Percentiles rank a stretch among this genome's conserved stretches.
phyloP scores from a whole-genome alignment of 2,888 invertebrate species.

The Dascillus cervinus region DNA sequence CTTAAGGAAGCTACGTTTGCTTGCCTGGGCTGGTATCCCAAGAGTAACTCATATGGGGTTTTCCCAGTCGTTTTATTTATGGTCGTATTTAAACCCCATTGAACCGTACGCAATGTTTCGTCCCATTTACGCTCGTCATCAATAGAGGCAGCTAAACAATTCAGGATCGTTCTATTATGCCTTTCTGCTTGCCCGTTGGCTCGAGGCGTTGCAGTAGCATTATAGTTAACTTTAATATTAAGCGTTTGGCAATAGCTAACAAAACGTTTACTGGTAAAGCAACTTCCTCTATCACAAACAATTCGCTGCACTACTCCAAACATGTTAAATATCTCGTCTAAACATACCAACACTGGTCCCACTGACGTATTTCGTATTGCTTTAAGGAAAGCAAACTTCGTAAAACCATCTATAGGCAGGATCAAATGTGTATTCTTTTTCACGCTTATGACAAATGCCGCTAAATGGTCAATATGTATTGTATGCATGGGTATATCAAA shows the following conservation, averaged over 20 bases:
- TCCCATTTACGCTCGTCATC: slow-evolving; percentile 2
- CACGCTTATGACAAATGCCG: slow-evolving; percentile 20
- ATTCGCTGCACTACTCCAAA: slow-evolving; percentile 4
- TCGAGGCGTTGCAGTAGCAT: too few relatives aligned
- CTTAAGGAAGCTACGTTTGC: not conserved
- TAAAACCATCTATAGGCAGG: slow-evolving; percentile 28
- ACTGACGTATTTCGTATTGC: slow-evolving; percentile 1
- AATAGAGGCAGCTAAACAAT: not conserved
- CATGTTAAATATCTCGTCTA: slow-evolving; percentile 1
- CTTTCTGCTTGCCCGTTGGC: too few relatives aligned
- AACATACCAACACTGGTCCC: not conserved
- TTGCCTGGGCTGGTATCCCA: not conserved
- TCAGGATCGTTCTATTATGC: too few relatives aligned
- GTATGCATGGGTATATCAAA: slow-evolving; percentile 23
- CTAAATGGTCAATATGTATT: slow-evolving; percentile 24
- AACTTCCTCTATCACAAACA: not conserved
- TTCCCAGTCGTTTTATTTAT: not conserved
- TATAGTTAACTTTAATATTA: not conserved
- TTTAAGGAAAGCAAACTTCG: slow-evolving; percentile 24
- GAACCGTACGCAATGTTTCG: not conserved
- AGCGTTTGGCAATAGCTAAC: not conserved
- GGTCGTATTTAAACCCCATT: not conserved
- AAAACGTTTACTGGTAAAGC: not conserved
- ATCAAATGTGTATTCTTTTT: slow-evolving; percentile 23
- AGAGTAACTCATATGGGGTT: not conserved